Evolutionary conservation across 2,113 vertebrate genomes (phyloP).

Genomic region (Notothenia coriiceps): DNA sequence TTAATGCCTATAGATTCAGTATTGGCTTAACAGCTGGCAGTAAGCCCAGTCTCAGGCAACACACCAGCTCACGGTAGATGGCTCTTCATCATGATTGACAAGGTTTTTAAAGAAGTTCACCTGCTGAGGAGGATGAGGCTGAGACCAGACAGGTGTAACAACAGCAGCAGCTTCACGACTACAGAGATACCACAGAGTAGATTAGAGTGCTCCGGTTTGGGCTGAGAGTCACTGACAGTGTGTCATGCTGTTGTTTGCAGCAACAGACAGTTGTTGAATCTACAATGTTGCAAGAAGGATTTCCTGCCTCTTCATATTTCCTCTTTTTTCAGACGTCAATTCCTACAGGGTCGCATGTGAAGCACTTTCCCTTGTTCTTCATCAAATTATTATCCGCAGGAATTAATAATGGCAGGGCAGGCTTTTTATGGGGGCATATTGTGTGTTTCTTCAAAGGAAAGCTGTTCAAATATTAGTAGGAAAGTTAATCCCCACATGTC

Average conservation of each 20-base stretch:
- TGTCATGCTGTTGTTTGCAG: constrained; percentile 49
- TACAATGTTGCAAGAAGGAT: constrained; percentile 37
- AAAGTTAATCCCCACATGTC: not conserved
- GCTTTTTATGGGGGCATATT: not conserved
- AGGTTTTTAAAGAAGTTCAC: constrained; percentile 7
- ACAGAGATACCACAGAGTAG: constrained; percentile 18
- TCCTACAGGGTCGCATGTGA: constrained; percentile 25
- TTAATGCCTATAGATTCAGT: constrained; percentile 1
- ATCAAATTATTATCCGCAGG: constrained; percentile 13
- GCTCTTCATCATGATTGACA: constrained; percentile 56
- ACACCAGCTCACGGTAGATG: constrained; percentile 14
- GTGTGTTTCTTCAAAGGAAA: constrained; percentile 3
- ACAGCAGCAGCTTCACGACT: constrained; percentile 12
- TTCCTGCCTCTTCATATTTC: constrained; percentile 27
- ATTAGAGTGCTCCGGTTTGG: constrained; percentile 26
- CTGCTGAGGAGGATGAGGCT: constrained; percentile 12
- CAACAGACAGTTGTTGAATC: constrained; percentile 48
- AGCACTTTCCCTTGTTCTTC: constrained; percentile 40
- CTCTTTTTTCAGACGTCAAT: constrained; percentile 12
- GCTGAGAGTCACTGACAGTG: constrained; percentile 39
- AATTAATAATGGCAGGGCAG: not conserved
- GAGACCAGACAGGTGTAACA: constrained; percentile 30
- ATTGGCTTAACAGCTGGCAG: constrained; percentile 33
- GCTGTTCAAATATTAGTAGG: not conserved
- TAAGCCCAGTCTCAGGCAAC: constrained; percentile 36